phyloP scores from a whole-genome alignment of 2,888 invertebrate genomes.

The Aphodius granarius region DNA sequence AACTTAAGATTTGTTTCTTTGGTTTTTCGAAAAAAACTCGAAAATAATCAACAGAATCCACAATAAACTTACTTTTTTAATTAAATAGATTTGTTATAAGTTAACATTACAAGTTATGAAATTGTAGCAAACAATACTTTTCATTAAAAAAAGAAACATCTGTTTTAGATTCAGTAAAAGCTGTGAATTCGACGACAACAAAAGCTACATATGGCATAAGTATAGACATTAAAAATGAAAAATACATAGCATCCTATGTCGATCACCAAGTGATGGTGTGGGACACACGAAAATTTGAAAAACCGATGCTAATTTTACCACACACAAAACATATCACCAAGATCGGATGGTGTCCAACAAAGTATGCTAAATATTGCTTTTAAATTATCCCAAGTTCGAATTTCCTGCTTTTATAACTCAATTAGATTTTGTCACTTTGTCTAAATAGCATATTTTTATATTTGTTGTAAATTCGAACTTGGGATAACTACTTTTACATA shows the following conservation, averaged over 20 bases:
- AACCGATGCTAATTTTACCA: constrained; percentile 75
- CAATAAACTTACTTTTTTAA: too few relatives aligned
- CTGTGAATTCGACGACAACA: constrained; percentile 68
- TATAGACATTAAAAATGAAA: constrained; percentile 76
- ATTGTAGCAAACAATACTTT: too few relatives aligned
- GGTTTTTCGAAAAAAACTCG: constrained; percentile 15
- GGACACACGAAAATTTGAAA: constrained; percentile 86
- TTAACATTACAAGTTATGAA: too few relatives aligned
- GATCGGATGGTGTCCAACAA: constrained; percentile 88
- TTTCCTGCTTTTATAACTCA: too few relatives aligned
- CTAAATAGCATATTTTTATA: too few relatives aligned
- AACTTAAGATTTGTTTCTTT: neutral
- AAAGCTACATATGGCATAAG: constrained; percentile 84
- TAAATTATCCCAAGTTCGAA: neutral
- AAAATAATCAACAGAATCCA: too few relatives aligned
- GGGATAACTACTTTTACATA: neutral
- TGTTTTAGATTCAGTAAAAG: constrained; percentile 69
- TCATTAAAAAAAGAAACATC: too few relatives aligned
- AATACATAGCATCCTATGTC: constrained; percentile 81
- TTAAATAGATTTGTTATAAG: too few relatives aligned
- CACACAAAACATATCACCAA: constrained; percentile 71
- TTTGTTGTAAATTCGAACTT: neutral
- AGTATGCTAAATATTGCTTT: constrained; percentile 52
- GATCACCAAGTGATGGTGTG: constrained; percentile 83
- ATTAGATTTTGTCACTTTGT: too few relatives aligned